These are phyloP conservation scores for Acyrthosiphon pisum DNA, from an alignment of 1,140 invertebrate species.

Conservation along the genomic window DNA sequence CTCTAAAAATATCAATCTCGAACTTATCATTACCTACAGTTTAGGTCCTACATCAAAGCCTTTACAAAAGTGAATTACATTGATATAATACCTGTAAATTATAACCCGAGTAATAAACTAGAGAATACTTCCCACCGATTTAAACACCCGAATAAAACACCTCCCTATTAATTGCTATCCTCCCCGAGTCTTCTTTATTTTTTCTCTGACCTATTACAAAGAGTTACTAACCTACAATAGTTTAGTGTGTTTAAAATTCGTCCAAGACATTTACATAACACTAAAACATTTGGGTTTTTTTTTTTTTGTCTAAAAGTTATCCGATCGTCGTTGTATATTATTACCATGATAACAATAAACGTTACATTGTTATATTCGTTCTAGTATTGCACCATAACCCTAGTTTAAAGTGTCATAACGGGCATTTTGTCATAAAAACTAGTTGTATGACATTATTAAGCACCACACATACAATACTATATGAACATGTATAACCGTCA, in stretches of 20 bases:
- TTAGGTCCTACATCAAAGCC: not conserved
- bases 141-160: not conserved
- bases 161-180: not conserved
- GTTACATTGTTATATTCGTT: not conserved
- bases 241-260: not conserved
- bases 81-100: too few relatives aligned
- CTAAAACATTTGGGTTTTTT: not conserved
- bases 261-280: not conserved
- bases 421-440: constrained; percentile 6
- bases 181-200: not conserved
- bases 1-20: not conserved
- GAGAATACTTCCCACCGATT: not conserved
- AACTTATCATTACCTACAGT: not conserved
- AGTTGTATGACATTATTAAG: not conserved
- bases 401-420: constrained; percentile 19
- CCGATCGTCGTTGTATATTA: not conserved
- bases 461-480: not conserved
- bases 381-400: not conserved
- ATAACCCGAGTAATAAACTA: not conserved
- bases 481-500: not conserved
- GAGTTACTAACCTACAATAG: not conserved
- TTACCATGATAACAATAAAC: not conserved
- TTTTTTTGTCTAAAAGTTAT: not conserved
- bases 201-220: not conserved
- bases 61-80: not conserved